These are phyloP conservation scores for Pontoporia blainvillei DNA, from an alignment of 2,113 vertebrate species.

Conservation along the genomic window DNA sequence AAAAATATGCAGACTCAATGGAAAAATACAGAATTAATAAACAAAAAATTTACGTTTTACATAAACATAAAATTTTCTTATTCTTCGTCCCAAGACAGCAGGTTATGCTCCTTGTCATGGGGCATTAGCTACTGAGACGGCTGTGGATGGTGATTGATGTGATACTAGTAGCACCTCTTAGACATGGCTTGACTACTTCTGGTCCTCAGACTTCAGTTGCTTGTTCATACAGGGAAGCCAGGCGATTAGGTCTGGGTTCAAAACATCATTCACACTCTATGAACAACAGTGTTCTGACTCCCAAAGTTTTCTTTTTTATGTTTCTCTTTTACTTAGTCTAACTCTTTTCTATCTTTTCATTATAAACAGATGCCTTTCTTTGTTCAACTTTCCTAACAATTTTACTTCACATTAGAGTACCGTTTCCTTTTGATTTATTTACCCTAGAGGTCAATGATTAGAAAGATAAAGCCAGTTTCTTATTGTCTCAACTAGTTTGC, in stretches of 20 bases:
- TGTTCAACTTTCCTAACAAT: not conserved
- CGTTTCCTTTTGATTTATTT: not conserved
- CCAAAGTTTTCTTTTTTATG: not conserved
- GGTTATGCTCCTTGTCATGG: not conserved
- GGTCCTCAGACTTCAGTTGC: not conserved
- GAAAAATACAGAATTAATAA: not conserved
- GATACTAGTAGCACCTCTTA: not conserved
- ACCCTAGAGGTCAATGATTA: not conserved
- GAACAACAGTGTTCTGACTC: not conserved
- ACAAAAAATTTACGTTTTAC: not conserved
- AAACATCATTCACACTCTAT: not conserved
- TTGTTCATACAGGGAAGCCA: not conserved
- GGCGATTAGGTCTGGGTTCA: not conserved
- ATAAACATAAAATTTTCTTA: not conserved
- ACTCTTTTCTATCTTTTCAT: not conserved
- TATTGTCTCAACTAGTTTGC: not conserved
- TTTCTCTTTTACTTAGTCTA: not conserved
- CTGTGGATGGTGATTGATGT: not conserved
- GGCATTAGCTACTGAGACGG: not conserved
- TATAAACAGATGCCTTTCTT: not conserved
- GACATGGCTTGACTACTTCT: not conserved
- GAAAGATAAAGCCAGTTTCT: not conserved
- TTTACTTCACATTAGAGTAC: not conserved
- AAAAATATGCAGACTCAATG: not conserved
- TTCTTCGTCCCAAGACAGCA: not conserved